Evolutionary conservation across 2,797 vertebrate genomes (phyloP).

Genomic region (Lepidocolaptes lacrymiger): DNA sequence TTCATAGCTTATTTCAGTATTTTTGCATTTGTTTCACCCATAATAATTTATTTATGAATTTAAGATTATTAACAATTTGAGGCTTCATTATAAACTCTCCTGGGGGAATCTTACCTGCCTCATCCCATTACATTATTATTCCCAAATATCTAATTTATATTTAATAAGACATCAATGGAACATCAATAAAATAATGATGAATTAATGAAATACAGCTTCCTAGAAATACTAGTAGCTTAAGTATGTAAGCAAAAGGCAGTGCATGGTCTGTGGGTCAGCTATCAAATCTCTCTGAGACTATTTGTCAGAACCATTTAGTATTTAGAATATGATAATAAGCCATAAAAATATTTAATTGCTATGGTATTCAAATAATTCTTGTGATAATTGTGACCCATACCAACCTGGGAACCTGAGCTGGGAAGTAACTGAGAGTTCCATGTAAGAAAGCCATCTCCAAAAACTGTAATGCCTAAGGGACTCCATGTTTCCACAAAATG

Average conservation of each 20-base stretch:
- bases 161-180: conserved; percentile 77
- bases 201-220: conserved; percentile 70
- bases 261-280: conserved; percentile 23
- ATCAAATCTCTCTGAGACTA: conserved; percentile 44
- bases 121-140: conserved; percentile 71
- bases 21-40: conserved; percentile 59
- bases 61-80: conserved; percentile 74
- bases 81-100: conserved; percentile 77
- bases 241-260: background rate
- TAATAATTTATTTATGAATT: conserved; percentile 78
- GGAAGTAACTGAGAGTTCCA: background rate
- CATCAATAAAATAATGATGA: conserved; percentile 78
- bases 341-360: background rate
- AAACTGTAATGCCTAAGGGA: background rate
- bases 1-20: conserved; percentile 50
- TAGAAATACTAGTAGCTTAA: conserved; percentile 44
- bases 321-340: conserved; percentile 40
- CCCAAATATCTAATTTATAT: conserved; percentile 79
- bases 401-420: background rate
- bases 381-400: background rate
- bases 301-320: conserved; percentile 50
- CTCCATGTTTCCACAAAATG: background rate
- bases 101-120: conserved; percentile 64
- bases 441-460: background rate
- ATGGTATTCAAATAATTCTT: background rate